phyloP scores from a whole-genome alignment of 1,140 invertebrate genomes.

The Dinothrombium tinctorium region DNA sequence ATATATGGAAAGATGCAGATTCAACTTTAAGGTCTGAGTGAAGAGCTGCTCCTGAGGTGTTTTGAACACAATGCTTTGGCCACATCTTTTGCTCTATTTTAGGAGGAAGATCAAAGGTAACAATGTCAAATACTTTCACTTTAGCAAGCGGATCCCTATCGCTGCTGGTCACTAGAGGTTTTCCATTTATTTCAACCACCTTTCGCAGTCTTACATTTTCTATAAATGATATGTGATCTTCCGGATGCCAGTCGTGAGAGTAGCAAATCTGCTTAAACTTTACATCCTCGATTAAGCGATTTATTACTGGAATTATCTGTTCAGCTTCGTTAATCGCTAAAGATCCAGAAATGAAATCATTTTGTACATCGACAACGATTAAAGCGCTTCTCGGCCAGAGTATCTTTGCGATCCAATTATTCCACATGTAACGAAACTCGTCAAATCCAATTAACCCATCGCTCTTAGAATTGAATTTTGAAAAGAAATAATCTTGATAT shows the following conservation, averaged over 20 bases:
- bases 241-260: conserved; percentile 89
- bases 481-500: no score
- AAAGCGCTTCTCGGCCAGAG: conserved; percentile 51
- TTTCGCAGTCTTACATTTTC: conserved; percentile 54
- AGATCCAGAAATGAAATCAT: conserved; percentile 88
- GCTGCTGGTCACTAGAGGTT: no score
- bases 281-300: conserved; percentile 54
- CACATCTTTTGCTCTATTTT: conserved; percentile 49
- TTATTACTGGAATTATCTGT: conserved; percentile 73
- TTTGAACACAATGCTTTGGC: conserved; percentile 82
- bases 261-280: conserved; percentile 82
- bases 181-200: conserved; percentile 20
- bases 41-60: conserved; percentile 75
- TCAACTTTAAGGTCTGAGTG: conserved; percentile 65
- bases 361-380: conserved; percentile 87
- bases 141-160: no score
- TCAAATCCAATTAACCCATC: no score
- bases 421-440: background rate
- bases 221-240: conserved; percentile 85
- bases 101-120: conserved; percentile 70
- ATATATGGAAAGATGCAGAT: conserved; percentile 10
- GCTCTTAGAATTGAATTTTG: no score
- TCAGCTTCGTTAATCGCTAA: conserved; percentile 71
- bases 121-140: conserved; percentile 82
- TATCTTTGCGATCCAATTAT: background rate